Evolutionary conservation across 2,888 invertebrate genomes (phyloP).

Genomic region (Tenthredo scrophulariae): DNA sequence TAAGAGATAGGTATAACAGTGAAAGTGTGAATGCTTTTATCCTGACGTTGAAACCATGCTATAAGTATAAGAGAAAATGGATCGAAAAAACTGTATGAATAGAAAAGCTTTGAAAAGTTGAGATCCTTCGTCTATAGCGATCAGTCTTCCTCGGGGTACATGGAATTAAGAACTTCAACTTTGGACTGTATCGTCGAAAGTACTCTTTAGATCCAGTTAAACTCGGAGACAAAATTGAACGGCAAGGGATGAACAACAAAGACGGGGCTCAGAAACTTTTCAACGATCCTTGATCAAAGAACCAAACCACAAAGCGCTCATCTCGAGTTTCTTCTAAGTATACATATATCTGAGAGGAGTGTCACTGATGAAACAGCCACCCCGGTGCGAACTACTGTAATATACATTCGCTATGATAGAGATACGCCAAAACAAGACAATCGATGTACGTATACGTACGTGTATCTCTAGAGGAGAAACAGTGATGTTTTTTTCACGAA

Average conservation of each 20-base stretch:
- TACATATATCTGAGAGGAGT: slow-evolving; percentile 8
- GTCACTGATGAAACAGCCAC: slow-evolving; percentile 14
- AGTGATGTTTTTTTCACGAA: not conserved
- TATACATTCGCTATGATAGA: not conserved
- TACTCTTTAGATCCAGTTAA: slow-evolving; percentile 7
- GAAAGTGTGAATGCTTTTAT: not conserved
- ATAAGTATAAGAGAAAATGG: not conserved
- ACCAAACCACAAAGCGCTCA: slow-evolving; percentile 37
- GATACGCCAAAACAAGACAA: slow-evolving; percentile 11
- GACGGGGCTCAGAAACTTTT: slow-evolving; percentile 27
- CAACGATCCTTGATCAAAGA: slow-evolving; percentile 45
- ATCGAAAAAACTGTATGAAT: slow-evolving; percentile 4
- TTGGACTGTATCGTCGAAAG: not conserved
- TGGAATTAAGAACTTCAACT: slow-evolving; percentile 15
- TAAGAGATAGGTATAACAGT: not conserved
- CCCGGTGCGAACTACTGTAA: not conserved
- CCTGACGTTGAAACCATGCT: not conserved
- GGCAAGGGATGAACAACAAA: slow-evolving; percentile 23
- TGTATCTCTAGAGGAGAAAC: not conserved
- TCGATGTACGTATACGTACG: not conserved
- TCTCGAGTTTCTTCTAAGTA: slow-evolving; percentile 1
- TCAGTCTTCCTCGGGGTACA: not conserved
- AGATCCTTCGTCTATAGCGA: not conserved
- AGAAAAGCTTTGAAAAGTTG: not conserved
- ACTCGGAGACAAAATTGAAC: slow-evolving; percentile 25